phyloP scores from a whole-genome alignment of 92 coral and sea anemone species.

The Virgularia gustaviana region DNA sequence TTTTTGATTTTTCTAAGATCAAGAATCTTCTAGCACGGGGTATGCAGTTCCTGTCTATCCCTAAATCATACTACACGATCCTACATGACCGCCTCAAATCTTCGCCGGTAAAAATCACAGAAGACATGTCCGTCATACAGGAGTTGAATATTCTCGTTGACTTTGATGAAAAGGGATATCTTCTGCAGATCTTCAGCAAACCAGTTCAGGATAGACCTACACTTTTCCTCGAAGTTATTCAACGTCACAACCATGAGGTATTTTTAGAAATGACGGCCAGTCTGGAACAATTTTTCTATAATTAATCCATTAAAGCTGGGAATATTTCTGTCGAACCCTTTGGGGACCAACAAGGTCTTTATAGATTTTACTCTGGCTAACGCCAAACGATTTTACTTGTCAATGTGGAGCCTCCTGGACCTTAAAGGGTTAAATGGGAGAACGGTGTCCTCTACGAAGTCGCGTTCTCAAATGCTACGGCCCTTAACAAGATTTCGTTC shows the following conservation, averaged over 20 bases:
- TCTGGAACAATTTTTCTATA: no score
- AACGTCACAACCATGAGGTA: conserved; percentile 83
- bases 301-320: no score
- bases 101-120: conserved; percentile 57
- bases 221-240: conserved; percentile 85
- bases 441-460: no score
- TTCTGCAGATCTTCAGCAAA: conserved; percentile 93
- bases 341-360: no score
- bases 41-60: conserved; percentile 69
- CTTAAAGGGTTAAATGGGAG: no score
- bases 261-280: no score
- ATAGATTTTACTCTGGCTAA: no score
- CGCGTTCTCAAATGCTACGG: no score
- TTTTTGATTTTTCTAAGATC: conserved; percentile 53
- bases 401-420: no score
- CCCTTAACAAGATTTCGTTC: no score
- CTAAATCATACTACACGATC: conserved; percentile 74
- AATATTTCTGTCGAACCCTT: no score
- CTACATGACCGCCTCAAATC: conserved; percentile 70
- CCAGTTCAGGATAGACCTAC: conserved; percentile 97
- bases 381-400: no score
- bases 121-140: conserved; percentile 62
- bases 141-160: conserved; percentile 83
- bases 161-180: conserved; percentile 92
- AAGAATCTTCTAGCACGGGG: conserved; percentile 76